Evolutionary conservation across 2,113 vertebrate genomes (phyloP), one percentile per base, ranked within the genome.

Genomic region (Mirza zaza): DNA sequence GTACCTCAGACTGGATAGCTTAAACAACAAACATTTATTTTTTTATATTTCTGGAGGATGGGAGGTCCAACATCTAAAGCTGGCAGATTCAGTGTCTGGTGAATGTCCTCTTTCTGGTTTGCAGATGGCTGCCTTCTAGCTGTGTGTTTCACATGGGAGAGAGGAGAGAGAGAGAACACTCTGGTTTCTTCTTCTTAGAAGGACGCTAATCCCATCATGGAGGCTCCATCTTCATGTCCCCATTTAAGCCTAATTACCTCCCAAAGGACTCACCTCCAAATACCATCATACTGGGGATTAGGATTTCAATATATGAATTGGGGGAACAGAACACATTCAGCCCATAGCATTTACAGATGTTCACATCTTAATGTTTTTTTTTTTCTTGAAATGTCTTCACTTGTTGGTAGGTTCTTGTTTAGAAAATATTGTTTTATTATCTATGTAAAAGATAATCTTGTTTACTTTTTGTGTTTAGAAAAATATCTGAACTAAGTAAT

Each of bases 351-450:
- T 75, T 79, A 67, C 21, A 27, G 52, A 61, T 80, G 25, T 1
- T 71, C 13, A 32, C 21, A 85, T 42, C 23, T 77, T n/a, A 63
- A 48, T 75, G 11, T 8, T 82, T 87, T 96, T 45, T 96, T 45
- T 95, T 91, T n/a, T 29, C 59, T 90, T 83, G 20, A 97, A 95
- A 80, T 84, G 39, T 57, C 27, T 50, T 83, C 48, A 48, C 34
- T 9, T 32, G 29, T 75, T 57, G 12, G 27, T 73, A 27, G 25
- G 2, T 29, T 82, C 52, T 70, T 87, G 11, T 29, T 68, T 68
- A 87, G 75, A 81, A 97, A 92, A 71, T 8, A 87, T 71, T 94
- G 11, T 34, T 76, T 82, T 59, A 57, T 86, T 89, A 65, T 2
- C 3, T 39, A 55, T 1, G 0, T 73, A 65, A 90, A 80, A 89